Evolutionary conservation across 2,888 invertebrate species (phyloP).

Genomic region (Pilophorus perplexus): DNA sequence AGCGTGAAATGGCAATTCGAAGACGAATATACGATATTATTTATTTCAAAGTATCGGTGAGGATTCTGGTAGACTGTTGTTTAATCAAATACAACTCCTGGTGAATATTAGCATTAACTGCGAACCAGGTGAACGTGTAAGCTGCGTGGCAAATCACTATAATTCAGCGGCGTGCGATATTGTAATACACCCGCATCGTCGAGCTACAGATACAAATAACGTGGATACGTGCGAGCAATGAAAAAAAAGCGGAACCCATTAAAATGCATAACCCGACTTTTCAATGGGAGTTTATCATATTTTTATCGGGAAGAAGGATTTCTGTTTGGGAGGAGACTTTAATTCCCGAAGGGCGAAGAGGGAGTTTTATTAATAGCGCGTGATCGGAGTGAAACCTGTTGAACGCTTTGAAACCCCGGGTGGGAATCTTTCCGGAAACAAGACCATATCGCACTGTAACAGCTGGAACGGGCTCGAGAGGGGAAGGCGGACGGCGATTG

Average conservation of each 20-base stretch:
- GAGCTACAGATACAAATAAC: background rate
- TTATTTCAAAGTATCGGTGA: no score
- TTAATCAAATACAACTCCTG: no score
- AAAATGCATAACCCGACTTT: background rate
- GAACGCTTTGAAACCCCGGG: slow-evolving; percentile 10
- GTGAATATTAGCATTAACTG: no score
- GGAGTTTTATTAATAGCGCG: slow-evolving; percentile 39
- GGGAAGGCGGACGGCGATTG: slow-evolving; percentile 20
- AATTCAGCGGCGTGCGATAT: no score
- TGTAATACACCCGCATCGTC: no score
- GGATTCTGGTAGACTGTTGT: no score
- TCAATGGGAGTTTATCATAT: slow-evolving; percentile 14
- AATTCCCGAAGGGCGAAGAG: slow-evolving; percentile 7
- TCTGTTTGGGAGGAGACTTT: background rate
- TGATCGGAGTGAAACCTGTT: slow-evolving; percentile 33
- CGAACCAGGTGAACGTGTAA: no score
- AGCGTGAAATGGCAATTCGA: no score
- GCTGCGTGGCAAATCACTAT: no score
- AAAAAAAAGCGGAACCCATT: background rate
- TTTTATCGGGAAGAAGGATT: slow-evolving; percentile 7
- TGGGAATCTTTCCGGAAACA: slow-evolving; percentile 39
- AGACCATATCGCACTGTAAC: slow-evolving; percentile 36
- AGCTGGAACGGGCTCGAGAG: background rate
- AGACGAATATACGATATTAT: no score
- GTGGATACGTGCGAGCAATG: background rate